These are phyloP conservation scores for Acrocephalus scirpaceus DNA, from an alignment of 2,797 vertebrate species.

Conservation along the genomic window DNA sequence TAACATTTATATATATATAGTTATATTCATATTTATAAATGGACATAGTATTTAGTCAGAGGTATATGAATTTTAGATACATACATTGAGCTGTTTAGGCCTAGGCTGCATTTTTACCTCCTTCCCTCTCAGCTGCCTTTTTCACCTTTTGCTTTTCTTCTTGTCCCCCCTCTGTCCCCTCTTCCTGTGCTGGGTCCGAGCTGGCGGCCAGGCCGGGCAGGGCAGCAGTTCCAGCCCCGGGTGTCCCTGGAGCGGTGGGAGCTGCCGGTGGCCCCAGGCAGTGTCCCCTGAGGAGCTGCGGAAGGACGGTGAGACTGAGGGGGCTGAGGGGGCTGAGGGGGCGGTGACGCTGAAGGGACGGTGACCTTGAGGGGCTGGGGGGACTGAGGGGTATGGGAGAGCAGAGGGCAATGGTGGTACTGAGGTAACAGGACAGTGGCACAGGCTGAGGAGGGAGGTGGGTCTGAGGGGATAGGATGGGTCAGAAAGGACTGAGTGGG, in stretches of 20 bases:
- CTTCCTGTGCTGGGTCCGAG: neutral
- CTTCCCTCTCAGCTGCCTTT: rapidly evolving
- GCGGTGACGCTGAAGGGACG: neutral
- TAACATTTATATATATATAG: no score
- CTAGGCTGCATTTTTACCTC: neutral
- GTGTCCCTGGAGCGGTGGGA: neutral
- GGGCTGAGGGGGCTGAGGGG: neutral
- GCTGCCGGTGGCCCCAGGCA: neutral
- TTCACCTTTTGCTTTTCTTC: neutral
- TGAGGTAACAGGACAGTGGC: neutral
- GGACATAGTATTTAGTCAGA: rapidly evolving
- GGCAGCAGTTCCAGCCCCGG: neutral
- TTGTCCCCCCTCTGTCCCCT: neutral
- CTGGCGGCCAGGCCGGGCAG: neutral
- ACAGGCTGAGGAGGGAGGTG: neutral
- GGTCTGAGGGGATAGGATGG: no score
- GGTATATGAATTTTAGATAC: rapidly evolving
- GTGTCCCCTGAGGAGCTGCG: neutral
- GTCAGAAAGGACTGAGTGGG: no score
- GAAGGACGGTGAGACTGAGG: neutral
- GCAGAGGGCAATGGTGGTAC: neutral
- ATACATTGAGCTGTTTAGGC: neutral
- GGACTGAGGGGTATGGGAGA: neutral
- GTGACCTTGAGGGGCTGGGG: neutral
- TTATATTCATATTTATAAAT: neutral